Percentiles rank a stretch among this genome's conserved stretches.
phyloP scores from a whole-genome alignment of 1,140 invertebrate species.

The Schlechtendalia chinensis region DNA sequence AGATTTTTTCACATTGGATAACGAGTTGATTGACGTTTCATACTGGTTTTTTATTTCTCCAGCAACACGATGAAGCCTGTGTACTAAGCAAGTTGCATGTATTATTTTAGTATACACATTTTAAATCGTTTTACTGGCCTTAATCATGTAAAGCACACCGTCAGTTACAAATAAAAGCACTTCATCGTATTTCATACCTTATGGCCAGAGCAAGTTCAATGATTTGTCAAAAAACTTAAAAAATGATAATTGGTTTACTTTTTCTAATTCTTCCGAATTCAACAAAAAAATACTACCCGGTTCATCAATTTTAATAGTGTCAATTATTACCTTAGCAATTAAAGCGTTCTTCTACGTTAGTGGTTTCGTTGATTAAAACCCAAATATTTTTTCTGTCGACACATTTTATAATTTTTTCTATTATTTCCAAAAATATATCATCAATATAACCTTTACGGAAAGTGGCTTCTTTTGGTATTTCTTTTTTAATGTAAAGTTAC shows the following conservation, averaged over 20 bases:
- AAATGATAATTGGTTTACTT: background rate
- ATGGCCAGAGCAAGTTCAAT: background rate
- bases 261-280: background rate
- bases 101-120: too few species aligned
- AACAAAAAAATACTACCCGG: too few species aligned
- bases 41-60: constrained; percentile 23
- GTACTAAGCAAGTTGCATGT: background rate
- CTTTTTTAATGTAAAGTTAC: background rate
- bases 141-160: background rate
- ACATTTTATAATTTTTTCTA: too few species aligned
- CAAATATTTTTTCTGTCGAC: too few species aligned
- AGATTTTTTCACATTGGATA: constrained; percentile 2
- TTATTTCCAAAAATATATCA: too few species aligned
- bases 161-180: background rate
- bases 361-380: too few species aligned
- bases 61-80: constrained; percentile 13
- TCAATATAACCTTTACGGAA: too few species aligned
- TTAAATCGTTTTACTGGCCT: background rate
- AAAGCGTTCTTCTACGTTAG: too few species aligned
- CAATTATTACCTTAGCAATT: too few species aligned
- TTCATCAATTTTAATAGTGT: too few species aligned
- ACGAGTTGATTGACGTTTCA: constrained; percentile 19
- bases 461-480: too few species aligned
- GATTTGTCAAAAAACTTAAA: background rate
- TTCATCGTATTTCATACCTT: constrained; percentile 8